Conservation (phyloP, 1,140 invertebrate genomes). For the Lineus longissimus region DNA sequence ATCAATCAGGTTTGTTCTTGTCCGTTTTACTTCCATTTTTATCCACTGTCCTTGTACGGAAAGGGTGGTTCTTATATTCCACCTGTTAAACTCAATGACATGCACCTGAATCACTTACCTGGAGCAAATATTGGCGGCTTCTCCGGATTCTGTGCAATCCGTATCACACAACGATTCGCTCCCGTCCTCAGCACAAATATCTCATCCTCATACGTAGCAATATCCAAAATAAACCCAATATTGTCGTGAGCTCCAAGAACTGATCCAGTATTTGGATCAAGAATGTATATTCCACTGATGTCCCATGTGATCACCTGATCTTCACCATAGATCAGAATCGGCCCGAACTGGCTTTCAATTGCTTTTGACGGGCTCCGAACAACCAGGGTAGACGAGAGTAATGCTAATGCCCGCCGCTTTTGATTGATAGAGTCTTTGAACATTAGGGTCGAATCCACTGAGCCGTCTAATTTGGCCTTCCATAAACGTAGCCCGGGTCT, state of each 20-base stretch:
- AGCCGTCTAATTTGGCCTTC: slow-evolving; percentile 70
- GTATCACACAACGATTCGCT: slow-evolving; percentile 32
- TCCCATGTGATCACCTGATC: slow-evolving; percentile 72
- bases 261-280: slow-evolving; percentile 65
- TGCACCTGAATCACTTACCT: no score
- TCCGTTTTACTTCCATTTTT: no score
- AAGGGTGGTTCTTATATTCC: no score
- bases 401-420: neutral
- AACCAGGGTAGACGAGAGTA: neutral
- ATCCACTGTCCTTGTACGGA: no score
- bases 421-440: slow-evolving; percentile 68
- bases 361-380: neutral
- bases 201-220: slow-evolving; percentile 67
- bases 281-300: slow-evolving; percentile 66
- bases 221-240: slow-evolving; percentile 55
- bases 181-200: slow-evolving; percentile 72
- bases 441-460: slow-evolving; percentile 77
- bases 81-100: no score
- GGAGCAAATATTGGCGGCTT: neutral
- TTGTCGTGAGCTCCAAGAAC: slow-evolving; percentile 54
- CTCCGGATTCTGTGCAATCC: slow-evolving; percentile 32
- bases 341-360: slow-evolving; percentile 63
- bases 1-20: no score
- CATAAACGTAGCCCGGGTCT: slow-evolving; percentile 76
- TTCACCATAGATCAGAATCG: slow-evolving; percentile 65